phyloP scores from a whole-genome alignment of 2,113 vertebrate genomes.

The Pipa parva region DNA sequence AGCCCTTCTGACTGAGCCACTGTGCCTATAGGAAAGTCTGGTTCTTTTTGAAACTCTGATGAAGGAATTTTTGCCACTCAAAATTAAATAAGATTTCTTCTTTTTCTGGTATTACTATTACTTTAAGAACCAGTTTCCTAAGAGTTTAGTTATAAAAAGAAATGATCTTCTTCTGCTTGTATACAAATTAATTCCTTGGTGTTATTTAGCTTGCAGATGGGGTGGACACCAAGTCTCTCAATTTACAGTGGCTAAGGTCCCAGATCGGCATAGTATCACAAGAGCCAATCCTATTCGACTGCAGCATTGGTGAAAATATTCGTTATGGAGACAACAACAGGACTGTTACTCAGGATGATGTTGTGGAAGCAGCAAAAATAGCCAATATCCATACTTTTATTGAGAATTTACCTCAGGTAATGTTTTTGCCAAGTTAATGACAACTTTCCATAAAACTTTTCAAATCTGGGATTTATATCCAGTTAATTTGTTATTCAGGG shows the following conservation, averaged over 20 bases:
- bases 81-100: no score
- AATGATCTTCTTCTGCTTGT: not conserved
- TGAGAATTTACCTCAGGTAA: conserved; percentile 54
- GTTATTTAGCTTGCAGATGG: conserved; percentile 58
- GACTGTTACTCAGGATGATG: conserved; percentile 50
- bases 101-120: no score
- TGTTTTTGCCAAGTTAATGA: no score
- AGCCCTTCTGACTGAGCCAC: no score
- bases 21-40: no score
- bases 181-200: conserved; percentile 27
- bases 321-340: conserved; percentile 52
- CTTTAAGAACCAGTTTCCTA: no score
- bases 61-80: no score
- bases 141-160: no score
- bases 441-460: no score
- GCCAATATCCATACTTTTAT: conserved; percentile 59
- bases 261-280: conserved; percentile 56
- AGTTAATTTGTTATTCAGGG: conserved; percentile 46
- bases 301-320: conserved; percentile 59
- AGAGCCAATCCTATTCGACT: conserved; percentile 58
- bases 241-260: conserved; percentile 50
- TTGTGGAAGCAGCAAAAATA: conserved; percentile 54
- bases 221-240: conserved; percentile 49
- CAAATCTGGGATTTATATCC: not conserved
- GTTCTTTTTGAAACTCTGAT: no score